Conservation (phyloP, 1,140 invertebrate genomes). For the Penaeus indicus region DNA sequence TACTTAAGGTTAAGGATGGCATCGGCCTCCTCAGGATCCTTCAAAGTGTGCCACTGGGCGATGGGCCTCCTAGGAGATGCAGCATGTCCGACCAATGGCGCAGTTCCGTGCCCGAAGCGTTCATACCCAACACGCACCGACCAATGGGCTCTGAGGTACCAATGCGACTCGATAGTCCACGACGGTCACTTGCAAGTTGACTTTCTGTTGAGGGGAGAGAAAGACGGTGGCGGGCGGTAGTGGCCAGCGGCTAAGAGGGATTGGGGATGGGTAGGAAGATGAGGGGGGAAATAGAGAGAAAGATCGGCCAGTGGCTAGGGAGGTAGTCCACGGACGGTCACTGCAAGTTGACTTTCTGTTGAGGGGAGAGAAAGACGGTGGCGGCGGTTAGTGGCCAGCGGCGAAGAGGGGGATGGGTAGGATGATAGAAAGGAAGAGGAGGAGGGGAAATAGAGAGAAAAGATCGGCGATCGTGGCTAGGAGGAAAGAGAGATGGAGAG, state of each 20-base stretch:
- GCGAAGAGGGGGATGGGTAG: no score
- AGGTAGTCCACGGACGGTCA: no score
- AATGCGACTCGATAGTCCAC: slow-evolving; percentile 99
- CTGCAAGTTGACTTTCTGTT: no score
- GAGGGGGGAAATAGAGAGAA: background rate
- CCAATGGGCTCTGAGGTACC: slow-evolving; percentile 99
- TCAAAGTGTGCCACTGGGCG: slow-evolving; percentile 99
- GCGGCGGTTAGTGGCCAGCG: no score
- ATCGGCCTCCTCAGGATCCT: slow-evolving; percentile 92
- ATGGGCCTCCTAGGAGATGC: slow-evolving; percentile 98
- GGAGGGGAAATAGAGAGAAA: no score
- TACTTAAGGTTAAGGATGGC: slow-evolving; percentile 64
- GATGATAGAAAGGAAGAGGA: no score
- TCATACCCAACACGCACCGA: slow-evolving; percentile 96
- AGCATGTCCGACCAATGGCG: slow-evolving; percentile 99
- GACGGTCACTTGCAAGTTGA: slow-evolving; percentile 97
- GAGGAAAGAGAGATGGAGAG: no score
- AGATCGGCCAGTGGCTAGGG: no score
- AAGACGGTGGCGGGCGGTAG: background rate
- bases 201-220: slow-evolving; percentile 84
- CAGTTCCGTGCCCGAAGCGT: slow-evolving; percentile 96
- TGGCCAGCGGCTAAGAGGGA: no score
- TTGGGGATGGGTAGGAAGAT: background rate
- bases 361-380: no score
- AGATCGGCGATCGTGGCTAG: no score